phyloP scores from a whole-genome alignment of 2,888 invertebrate species.

The Globia sparganii region DNA sequence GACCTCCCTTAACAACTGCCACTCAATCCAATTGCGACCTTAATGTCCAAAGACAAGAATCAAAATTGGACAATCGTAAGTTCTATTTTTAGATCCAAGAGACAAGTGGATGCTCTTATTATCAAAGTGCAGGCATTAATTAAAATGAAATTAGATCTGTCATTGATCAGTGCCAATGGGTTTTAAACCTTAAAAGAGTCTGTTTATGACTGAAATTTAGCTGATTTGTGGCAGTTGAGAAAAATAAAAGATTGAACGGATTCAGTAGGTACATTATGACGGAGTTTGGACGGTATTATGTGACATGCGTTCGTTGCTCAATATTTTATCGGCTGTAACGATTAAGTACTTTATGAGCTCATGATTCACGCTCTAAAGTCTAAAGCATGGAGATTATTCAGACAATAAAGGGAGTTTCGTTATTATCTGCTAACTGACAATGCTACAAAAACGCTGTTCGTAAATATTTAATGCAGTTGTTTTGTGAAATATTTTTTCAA shows the following conservation, averaged over 20 bases:
- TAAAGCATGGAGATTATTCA: not conserved
- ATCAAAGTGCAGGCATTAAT: conserved; percentile 74
- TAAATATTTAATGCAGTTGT: too few relatives aligned
- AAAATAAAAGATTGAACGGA: conserved; percentile 57
- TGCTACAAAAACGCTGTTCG: too few relatives aligned
- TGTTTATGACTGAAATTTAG: conserved; percentile 34
- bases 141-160: conserved; percentile 72
- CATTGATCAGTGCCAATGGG: conserved; percentile 5
- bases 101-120: conserved; percentile 73
- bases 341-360: conserved; percentile 28
- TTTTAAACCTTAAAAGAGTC: conserved; percentile 19
- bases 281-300: conserved; percentile 46
- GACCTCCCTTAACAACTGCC: conserved; percentile 58
- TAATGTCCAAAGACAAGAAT: conserved; percentile 46
- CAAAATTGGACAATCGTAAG: conserved; percentile 36
- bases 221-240: conserved; percentile 36
- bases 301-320: conserved; percentile 60
- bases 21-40: conserved; percentile 51
- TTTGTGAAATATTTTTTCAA: not conserved
- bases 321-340: conserved; percentile 34
- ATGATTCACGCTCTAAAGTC: not conserved
- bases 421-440: not conserved
- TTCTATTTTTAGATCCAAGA: conserved; percentile 66
- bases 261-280: conserved; percentile 55
- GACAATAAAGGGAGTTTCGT: not conserved